These are phyloP conservation scores for Spisula solida DNA, from an alignment of 2,888 invertebrate species.

Conservation along the genomic window DNA sequence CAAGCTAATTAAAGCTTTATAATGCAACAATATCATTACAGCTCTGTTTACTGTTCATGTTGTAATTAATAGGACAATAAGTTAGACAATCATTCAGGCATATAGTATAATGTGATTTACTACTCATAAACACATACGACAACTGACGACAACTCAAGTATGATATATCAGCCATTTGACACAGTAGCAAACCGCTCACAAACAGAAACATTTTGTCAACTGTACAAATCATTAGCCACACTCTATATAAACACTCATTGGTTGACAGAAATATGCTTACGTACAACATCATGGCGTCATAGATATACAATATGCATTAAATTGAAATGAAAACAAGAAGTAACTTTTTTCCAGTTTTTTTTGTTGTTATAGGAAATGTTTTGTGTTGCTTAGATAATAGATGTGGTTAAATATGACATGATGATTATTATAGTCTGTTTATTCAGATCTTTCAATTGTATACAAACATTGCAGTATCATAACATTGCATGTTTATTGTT, in stretches of 20 bases:
- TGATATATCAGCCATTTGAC: background rate
- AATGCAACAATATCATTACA: no score
- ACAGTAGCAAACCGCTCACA: background rate
- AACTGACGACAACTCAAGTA: background rate
- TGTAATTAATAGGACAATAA: no score
- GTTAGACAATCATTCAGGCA: background rate
- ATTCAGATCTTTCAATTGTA: no score
- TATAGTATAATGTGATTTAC: background rate
- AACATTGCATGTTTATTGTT: no score
- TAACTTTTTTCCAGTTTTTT: background rate
- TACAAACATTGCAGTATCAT: no score
- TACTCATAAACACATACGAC: background rate
- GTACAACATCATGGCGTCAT: background rate
- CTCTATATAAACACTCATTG: background rate
- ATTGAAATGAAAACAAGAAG: conserved; percentile 1
- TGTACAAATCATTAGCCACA: background rate
- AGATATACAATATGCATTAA: background rate
- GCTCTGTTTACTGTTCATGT: no score
- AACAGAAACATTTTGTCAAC: background rate
- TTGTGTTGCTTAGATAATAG: no score
- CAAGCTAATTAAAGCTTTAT: no score
- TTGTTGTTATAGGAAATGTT: no score
- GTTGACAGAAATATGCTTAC: background rate
- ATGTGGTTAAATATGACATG: no score
- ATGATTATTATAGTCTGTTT: no score